Evolutionary conservation across 2,797 vertebrate species (phyloP).

Genomic region (Oreochromis grahami): DNA sequence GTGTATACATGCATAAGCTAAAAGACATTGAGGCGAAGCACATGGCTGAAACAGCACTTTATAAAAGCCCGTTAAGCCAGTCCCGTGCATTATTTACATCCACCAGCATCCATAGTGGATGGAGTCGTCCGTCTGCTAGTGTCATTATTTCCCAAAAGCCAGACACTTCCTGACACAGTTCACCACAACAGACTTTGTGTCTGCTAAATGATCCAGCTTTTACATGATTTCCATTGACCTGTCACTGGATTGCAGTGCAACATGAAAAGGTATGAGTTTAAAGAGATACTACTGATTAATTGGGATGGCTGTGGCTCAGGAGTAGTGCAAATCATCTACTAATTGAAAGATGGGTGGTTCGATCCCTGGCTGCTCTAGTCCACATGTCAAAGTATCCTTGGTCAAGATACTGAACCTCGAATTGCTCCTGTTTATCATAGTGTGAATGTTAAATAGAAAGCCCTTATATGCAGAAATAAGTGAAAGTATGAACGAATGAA

Average conservation of each 20-base stretch:
- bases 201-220: conserved; percentile 17
- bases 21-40: conserved; percentile 12
- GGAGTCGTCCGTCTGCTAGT: conserved; percentile 35
- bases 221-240: background rate
- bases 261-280: background rate
- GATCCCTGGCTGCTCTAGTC: background rate
- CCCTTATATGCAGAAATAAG: background rate
- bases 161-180: conserved; percentile 26
- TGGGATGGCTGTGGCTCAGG: background rate
- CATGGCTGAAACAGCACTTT: conserved; percentile 61
- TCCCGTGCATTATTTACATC: conserved; percentile 73
- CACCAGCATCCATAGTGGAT: conserved; percentile 59
- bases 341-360: background rate
- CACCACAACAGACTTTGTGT: conserved; percentile 37
- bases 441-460: background rate
- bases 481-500: background rate
- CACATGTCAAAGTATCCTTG: background rate
- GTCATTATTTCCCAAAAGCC: conserved; percentile 41
- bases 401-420: background rate
- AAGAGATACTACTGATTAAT: background rate
- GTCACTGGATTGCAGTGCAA: background rate
- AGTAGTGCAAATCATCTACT: background rate
- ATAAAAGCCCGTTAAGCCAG: conserved; percentile 47
- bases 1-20: background rate
- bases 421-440: background rate